Percentiles rank a stretch among this genome's conserved stretches.
Evolutionary conservation across 2,113 vertebrate species (phyloP).

Genomic region (Alligator sinensis): DNA sequence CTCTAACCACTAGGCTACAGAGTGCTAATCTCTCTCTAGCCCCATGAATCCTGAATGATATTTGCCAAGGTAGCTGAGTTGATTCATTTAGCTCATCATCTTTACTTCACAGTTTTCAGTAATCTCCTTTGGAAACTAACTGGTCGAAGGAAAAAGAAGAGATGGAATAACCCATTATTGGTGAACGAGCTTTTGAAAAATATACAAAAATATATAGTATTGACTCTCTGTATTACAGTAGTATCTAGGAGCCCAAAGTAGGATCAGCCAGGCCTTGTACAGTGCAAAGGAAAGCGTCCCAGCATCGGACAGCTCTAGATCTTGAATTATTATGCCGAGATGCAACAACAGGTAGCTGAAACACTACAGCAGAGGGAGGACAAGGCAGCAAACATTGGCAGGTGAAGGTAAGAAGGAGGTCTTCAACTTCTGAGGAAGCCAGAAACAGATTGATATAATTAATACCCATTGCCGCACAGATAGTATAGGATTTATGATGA

Average conservation of each 20-base stretch:
- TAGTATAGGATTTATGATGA: too few species aligned
- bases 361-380: too few species aligned
- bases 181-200: neutral
- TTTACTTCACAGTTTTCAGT: neutral
- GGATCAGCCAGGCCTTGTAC: neutral
- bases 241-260: neutral
- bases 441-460: too few species aligned
- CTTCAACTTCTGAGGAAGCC: too few species aligned
- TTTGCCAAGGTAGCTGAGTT: neutral
- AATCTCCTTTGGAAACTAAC: neutral
- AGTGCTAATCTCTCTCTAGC: too few species aligned
- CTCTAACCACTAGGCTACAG: too few species aligned
- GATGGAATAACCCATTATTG: neutral
- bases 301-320: too few species aligned
- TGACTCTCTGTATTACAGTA: neutral
- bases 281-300: neutral
- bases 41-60: neutral
- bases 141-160: conserved; percentile 12
- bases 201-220: neutral
- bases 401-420: too few species aligned
- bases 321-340: too few species aligned
- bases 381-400: too few species aligned
- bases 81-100: neutral
- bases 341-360: too few species aligned
- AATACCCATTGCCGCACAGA: too few species aligned